Conservation (phyloP, 2,113 vertebrate genomes). For the Pygoscelis adeliae region DNA sequence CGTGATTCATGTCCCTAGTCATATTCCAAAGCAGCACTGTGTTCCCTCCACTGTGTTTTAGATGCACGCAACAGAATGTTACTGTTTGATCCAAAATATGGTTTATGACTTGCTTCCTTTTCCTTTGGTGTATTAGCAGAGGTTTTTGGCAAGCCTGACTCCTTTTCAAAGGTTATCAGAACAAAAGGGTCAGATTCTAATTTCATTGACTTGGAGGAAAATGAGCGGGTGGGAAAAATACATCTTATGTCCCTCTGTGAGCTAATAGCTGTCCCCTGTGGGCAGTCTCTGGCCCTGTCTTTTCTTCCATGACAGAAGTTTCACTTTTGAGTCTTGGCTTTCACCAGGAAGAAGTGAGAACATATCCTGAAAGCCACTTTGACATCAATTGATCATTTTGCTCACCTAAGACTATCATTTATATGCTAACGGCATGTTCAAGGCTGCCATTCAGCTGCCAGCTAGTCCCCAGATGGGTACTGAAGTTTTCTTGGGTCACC, state of each 20-base stretch:
- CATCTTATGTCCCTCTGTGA: not conserved
- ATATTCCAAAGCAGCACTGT: not conserved
- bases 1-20: not conserved
- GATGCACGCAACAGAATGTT: slow-evolving; percentile 33
- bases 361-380: not conserved
- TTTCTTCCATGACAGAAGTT: not conserved
- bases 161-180: not conserved
- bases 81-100: slow-evolving; percentile 40
- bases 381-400: not conserved
- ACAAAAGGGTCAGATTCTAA: not conserved
- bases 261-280: not conserved
- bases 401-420: not conserved
- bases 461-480: not conserved
- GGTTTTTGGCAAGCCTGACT: not conserved
- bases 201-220: not conserved
- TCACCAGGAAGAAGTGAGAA: not conserved
- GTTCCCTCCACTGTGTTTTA: slow-evolving; percentile 30
- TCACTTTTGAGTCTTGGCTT: not conserved
- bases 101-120: slow-evolving; percentile 6
- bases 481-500: not conserved
- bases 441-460: not conserved
- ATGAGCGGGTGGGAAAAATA: not conserved
- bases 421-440: not conserved
- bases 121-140: not conserved
- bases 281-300: not conserved